A percentile compares a stretch with the other conserved stretches of the same genome.
phyloP scores from a whole-genome alignment of 1,140 invertebrate species.

The Mactra quadrangularis region DNA sequence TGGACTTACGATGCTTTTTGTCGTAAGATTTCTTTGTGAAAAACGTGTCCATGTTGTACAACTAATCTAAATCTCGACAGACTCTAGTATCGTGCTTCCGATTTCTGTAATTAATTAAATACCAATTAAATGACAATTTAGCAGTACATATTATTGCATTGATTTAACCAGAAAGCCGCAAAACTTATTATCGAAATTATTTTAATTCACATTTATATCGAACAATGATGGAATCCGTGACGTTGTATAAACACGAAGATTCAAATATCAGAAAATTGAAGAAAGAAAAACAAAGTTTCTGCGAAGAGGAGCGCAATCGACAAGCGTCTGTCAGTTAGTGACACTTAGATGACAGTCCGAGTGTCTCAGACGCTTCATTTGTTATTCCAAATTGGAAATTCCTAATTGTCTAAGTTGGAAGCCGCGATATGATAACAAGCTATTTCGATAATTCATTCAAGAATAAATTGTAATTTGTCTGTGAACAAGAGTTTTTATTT shows the following conservation, averaged over 20 bases:
- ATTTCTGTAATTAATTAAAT: no score
- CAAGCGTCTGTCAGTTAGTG: conserved; percentile 16
- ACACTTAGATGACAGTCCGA: conserved; percentile 33
- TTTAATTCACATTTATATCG: no score
- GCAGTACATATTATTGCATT: no score
- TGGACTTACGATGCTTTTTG: no score
- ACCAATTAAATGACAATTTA: no score
- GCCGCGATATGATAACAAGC: conserved; percentile 49
- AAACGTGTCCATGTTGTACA: no score
- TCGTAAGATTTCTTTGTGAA: no score
- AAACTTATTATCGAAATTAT: no score
- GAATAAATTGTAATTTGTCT: conserved; percentile 59
- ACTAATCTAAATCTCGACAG: no score
- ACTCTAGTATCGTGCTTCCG: no score
- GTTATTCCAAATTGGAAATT: conserved; percentile 47
- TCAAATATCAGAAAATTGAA: background rate
- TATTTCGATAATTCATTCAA: conserved; percentile 50
- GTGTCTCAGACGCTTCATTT: conserved; percentile 37
- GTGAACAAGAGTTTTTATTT: conserved; percentile 53
- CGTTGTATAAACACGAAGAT: background rate
- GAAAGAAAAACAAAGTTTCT: background rate
- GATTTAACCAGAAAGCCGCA: no score
- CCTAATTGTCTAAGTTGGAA: conserved; percentile 32
- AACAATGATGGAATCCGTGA: no score
- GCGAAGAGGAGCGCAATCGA: conserved; percentile 2